Evolutionary conservation across 2,797 vertebrate genomes (phyloP), one percentile per base, ranked within the genome.

Genomic region (Glossophaga mutica): DNA sequence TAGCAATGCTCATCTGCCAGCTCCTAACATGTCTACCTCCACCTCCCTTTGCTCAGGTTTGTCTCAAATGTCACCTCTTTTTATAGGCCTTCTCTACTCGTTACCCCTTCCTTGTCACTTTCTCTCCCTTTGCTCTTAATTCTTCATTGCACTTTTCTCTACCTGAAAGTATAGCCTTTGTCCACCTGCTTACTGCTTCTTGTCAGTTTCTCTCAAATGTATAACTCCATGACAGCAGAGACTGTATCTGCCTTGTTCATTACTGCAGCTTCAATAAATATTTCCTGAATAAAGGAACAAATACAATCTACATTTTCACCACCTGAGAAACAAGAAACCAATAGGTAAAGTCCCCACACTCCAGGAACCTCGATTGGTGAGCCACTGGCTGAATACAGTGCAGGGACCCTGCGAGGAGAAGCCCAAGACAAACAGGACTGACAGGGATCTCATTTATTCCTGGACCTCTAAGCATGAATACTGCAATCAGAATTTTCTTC

Each of bases 261-360:
- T 34, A 39, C 9, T 16, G 1, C 46, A 73, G 32, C 37, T 71
- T 62, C 65, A 74, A 24, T 89, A 91, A 82, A 78, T 55, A 62
- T 22, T 79, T 94, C 55, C 90, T 44, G 12, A 84, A 82, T 39
- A 29, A 92, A 92, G 29, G 44, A 92, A 94, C 29, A 95, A 93
- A 81, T 12, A 62, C 8, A 78, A 78, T 73, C 32, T 24, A 48
- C 32, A 68, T 65, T 90, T 97, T 93, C 37, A 68, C 67, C 21
- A 87, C 46, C 52, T 87, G 32, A 90, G 52, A 94, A 22, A 85
- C 39, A 15, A 94, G 78, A 37, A 94, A 76, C 12, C 44, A 67
- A 78, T 0, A 76, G 48, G 55, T 42, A 50, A 94, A 68, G 77
- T 87, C 50, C 48, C 39, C 55, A 85, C 10, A 46, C 9, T 50